These are phyloP conservation scores for Apogon hyalosoma DNA, from an alignment of 2,797 vertebrate genomes.

Conservation along the genomic window DNA sequence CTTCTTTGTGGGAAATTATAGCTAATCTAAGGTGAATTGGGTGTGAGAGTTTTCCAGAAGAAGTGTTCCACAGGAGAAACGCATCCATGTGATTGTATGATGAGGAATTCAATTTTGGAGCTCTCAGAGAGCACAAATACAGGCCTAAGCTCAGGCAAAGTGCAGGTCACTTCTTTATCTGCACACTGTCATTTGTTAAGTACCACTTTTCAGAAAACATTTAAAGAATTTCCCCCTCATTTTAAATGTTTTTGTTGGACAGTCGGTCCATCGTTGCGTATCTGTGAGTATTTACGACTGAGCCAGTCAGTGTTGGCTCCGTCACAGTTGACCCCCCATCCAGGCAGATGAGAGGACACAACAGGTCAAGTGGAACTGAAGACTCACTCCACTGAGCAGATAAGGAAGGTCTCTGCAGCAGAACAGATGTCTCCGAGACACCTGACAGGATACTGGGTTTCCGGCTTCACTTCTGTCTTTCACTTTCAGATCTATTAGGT, in stretches of 20 bases:
- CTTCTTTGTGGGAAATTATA: neutral
- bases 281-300: constrained; percentile 47
- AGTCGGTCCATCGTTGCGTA: neutral
- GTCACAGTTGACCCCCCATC: constrained; percentile 32
- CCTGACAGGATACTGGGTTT: constrained; percentile 59
- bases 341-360: constrained; percentile 49
- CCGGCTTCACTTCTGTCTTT: constrained; percentile 4
- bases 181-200: constrained; percentile 20
- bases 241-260: constrained; percentile 6
- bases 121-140: neutral
- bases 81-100: neutral
- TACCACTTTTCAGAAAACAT: constrained; percentile 3
- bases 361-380: constrained; percentile 61
- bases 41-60: neutral
- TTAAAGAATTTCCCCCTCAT: constrained; percentile 21
- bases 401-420: constrained; percentile 47
- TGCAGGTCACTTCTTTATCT: constrained; percentile 1
- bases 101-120: neutral
- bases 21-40: neutral
- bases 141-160: neutral
- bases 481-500: neutral
- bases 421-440: constrained; percentile 39
- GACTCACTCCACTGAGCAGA: constrained; percentile 48
- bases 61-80: neutral
- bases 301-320: constrained; percentile 25